These are phyloP conservation scores for Spilarctia lutea DNA, from an alignment of 2,888 invertebrate species.

Conservation along the genomic window DNA sequence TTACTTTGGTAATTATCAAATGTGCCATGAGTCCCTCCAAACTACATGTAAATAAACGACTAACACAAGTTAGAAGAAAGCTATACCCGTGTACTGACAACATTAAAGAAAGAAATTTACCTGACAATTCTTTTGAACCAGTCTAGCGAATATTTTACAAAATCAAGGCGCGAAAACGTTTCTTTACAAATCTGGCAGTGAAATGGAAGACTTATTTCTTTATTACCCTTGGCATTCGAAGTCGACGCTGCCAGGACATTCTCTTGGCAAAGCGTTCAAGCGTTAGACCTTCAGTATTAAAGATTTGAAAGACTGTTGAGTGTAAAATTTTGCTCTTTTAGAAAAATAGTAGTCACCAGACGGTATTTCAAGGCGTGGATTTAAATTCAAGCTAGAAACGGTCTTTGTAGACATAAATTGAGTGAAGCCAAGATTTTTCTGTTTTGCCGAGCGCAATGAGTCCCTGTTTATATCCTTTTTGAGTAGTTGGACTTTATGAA, in stretches of 20 bases:
- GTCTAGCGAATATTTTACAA: conserved; percentile 8
- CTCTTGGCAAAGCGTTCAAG: conserved; percentile 45
- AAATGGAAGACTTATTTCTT: conserved; percentile 49
- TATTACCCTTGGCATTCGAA: conserved; percentile 40
- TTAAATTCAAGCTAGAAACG: conserved; percentile 46
- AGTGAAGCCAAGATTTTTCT: conserved; percentile 33
- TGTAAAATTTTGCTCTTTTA: conserved; percentile 46
- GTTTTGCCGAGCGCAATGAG: conserved; percentile 12
- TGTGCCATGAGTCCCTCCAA: no score
- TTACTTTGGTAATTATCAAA: no score
- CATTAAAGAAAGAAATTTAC: neutral
- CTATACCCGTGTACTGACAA: neutral
- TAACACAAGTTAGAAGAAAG: neutral
- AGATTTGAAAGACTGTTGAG: conserved; percentile 36
- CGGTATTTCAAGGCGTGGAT: conserved; percentile 27
- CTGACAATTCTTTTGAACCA: conserved; percentile 14
- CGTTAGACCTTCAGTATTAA: conserved; percentile 37
- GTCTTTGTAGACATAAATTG: conserved; percentile 43
- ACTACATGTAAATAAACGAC: neutral
- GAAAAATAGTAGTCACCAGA: conserved; percentile 30
- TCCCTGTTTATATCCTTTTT: conserved; percentile 12
- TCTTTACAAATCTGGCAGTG: conserved; percentile 37
- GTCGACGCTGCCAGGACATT: conserved; percentile 42
- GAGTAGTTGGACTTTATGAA: conserved; percentile 20
- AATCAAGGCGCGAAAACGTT: conserved; percentile 20